Percentiles rank a stretch among this genome's conserved stretches.
These are phyloP conservation scores for Syrrhaptes paradoxus DNA, from an alignment of 2,113 vertebrate genomes.

Conservation along the genomic window DNA sequence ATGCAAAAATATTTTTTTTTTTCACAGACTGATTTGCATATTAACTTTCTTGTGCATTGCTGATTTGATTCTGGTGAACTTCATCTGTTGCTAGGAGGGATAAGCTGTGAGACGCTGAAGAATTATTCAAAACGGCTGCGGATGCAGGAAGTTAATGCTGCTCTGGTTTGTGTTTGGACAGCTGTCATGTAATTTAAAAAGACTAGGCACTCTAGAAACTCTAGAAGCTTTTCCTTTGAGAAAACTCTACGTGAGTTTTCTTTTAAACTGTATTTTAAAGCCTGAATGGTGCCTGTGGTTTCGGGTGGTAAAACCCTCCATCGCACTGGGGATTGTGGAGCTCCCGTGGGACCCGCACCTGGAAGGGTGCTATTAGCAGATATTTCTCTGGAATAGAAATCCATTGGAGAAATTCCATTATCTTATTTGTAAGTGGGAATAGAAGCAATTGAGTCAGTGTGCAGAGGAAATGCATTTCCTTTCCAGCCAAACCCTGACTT, in stretches of 20 bases:
- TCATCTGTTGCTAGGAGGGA: slow-evolving; percentile 44
- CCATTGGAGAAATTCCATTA: not conserved
- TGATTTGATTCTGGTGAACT: slow-evolving; percentile 27
- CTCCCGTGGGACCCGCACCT: not conserved
- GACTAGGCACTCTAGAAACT: not conserved
- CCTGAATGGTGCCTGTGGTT: not conserved
- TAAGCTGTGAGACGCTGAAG: slow-evolving; percentile 6
- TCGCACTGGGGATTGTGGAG: not conserved
- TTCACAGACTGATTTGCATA: not conserved
- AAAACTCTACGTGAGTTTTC: not conserved
- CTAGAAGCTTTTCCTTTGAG: slow-evolving; percentile 1
- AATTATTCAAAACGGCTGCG: not conserved
- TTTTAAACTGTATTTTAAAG: not conserved
- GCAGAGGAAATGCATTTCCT: slow-evolving; percentile 28
- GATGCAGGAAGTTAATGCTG: slow-evolving; percentile 17
- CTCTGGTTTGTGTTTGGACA: slow-evolving; percentile 39
- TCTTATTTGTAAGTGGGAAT: not conserved
- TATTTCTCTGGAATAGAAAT: not conserved
- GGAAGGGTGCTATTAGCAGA: not conserved
- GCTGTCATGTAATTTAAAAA: slow-evolving; percentile 16
- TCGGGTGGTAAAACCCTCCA: not conserved
- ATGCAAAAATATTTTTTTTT: not conserved
- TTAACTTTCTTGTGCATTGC: slow-evolving; percentile 16
- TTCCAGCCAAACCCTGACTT: not conserved
- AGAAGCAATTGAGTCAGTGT: not conserved